These are phyloP conservation scores for Cecropterus lyciades DNA, from an alignment of 1,140 invertebrate species.

Conservation along the genomic window DNA sequence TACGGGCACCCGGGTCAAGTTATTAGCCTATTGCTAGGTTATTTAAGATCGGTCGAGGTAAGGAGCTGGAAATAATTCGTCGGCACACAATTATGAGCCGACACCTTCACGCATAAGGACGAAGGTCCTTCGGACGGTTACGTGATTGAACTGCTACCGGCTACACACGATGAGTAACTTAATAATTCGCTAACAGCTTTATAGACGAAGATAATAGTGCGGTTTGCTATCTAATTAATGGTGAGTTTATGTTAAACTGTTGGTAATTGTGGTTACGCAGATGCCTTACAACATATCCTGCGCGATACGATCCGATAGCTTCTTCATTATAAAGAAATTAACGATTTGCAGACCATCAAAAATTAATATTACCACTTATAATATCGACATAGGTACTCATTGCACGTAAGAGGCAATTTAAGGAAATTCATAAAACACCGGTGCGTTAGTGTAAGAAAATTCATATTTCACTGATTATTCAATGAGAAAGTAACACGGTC, in stretches of 20 bases:
- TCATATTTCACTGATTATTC: constrained; percentile 36
- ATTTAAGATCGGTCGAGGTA: constrained; percentile 38
- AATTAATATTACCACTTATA: constrained; percentile 19
- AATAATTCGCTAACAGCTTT: constrained; percentile 45
- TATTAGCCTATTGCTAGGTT: constrained; percentile 43
- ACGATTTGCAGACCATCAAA: constrained; percentile 4
- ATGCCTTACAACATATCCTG: constrained; percentile 1
- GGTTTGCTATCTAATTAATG: constrained; percentile 27
- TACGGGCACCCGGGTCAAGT: constrained; percentile 41
- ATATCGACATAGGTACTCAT: constrained; percentile 3
- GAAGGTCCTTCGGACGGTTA: constrained; percentile 11
- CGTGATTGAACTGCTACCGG: constrained; percentile 39
- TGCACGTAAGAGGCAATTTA: constrained; percentile 24
- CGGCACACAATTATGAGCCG: constrained; percentile 16
- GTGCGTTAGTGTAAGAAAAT: constrained; percentile 29
- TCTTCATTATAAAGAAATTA: constrained; percentile 1
- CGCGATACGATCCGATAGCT: constrained; percentile 1
- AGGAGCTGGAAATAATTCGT: constrained; percentile 11
- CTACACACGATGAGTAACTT: constrained; percentile 27
- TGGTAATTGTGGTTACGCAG: constrained; percentile 17
- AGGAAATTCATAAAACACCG: constrained; percentile 27
- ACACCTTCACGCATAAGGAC: constrained; percentile 10
- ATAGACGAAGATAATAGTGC: constrained; percentile 31
- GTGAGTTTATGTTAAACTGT: constrained; percentile 18
- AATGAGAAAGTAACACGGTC: constrained; percentile 48